These are phyloP conservation scores for Oreotrochilus melanogaster DNA, from an alignment of 2,113 vertebrate species.

Conservation along the genomic window DNA sequence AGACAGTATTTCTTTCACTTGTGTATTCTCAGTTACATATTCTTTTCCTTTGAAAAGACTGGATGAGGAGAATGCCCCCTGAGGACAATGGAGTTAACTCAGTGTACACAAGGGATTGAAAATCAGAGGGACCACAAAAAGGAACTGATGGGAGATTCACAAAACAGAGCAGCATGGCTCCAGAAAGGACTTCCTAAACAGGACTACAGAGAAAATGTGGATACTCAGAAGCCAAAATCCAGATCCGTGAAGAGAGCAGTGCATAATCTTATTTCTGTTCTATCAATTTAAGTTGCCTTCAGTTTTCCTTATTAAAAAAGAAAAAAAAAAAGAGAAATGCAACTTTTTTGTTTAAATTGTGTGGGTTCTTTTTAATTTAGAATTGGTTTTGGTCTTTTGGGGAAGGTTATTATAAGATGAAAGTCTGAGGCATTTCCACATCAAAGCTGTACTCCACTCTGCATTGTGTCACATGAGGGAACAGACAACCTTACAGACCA, in stretches of 20 bases:
- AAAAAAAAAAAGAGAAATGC: background rate
- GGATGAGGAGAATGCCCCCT: background rate
- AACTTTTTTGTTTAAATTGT: background rate
- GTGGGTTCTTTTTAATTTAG: background rate
- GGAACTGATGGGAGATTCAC: background rate
- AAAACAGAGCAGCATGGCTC: background rate
- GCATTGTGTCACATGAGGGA: background rate
- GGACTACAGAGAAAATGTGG: background rate
- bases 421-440: constrained; percentile 24
- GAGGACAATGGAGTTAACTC: background rate
- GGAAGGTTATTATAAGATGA: constrained; percentile 1
- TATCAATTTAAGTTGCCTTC: background rate
- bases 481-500: constrained; percentile 3
- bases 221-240: background rate
- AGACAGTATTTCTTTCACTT: background rate
- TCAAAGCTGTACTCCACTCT: constrained; percentile 18
- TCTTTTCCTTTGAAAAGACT: background rate
- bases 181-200: background rate
- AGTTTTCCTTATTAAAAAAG: background rate
- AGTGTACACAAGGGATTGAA: background rate
- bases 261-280: background rate
- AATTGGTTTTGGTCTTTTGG: background rate
- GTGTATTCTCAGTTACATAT: background rate
- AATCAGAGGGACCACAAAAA: background rate
- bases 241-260: background rate